Conservation (phyloP, 1,140 invertebrate species). For the Akabosia matsudoensis region DNA sequence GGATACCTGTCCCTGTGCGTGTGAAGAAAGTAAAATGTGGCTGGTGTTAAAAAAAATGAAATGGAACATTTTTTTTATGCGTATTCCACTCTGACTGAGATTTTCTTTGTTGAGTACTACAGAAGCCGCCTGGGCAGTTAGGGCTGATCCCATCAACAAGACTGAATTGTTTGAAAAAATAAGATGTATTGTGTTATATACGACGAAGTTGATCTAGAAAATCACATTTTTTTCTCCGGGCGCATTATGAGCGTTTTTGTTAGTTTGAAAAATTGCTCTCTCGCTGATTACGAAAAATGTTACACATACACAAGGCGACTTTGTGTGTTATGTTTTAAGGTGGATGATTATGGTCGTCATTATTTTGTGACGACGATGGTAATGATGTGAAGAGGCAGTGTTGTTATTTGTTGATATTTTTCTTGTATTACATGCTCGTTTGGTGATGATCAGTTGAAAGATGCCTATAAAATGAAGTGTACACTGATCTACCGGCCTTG, state of each 20-base stretch:
- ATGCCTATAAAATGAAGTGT: background rate
- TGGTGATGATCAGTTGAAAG: background rate
- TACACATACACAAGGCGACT: background rate
- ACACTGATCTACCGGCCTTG: background rate
- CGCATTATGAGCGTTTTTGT: background rate
- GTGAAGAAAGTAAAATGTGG: background rate
- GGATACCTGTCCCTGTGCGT: too few relatives aligned
- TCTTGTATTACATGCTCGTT: background rate
- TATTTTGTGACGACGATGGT: conserved; percentile 11
- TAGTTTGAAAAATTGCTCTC: background rate
- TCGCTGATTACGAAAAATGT: background rate
- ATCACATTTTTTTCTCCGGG: background rate
- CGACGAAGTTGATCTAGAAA: background rate
- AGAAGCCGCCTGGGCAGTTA: background rate
- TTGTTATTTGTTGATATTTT: background rate
- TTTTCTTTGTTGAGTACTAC: conserved; percentile 6
- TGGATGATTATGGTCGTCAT: conserved; percentile 5
- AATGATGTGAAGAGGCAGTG: background rate
- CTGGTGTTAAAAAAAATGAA: background rate
- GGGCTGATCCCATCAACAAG: background rate
- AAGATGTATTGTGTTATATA: background rate
- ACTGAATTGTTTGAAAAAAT: background rate
- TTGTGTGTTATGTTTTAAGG: background rate
- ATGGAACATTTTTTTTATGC: background rate
- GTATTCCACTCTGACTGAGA: background rate